Conservation (phyloP, 2,113 vertebrate genomes). For the Oryzias javanicus region DNA sequence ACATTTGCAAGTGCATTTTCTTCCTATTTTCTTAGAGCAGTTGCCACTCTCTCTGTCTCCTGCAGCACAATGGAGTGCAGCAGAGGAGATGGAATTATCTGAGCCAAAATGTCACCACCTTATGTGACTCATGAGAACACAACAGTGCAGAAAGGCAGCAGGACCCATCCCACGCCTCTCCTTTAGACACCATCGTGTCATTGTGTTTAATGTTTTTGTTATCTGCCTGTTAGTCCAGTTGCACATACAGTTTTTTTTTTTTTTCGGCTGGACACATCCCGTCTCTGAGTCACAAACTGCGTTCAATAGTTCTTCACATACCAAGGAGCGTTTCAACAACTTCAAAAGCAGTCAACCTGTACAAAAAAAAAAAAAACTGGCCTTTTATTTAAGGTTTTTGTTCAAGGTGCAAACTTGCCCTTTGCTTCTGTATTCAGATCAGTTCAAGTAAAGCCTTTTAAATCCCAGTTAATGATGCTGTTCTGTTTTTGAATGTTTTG, state of each 20-base stretch:
- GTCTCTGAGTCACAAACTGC: conserved; percentile 10
- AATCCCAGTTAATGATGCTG: background rate
- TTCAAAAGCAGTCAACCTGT: conserved; percentile 16
- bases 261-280: conserved; percentile 22
- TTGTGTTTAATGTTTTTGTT: conserved; percentile 41
- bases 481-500: background rate
- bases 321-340: conserved; percentile 12
- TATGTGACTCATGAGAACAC: conserved; percentile 40
- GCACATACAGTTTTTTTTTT: conserved; percentile 2
- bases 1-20: no score
- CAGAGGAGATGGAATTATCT: conserved; percentile 9
- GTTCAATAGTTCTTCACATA: conserved; percentile 5
- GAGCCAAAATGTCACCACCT: conserved; percentile 27
- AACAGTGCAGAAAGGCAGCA: conserved; percentile 34
- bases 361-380: conserved; percentile 15
- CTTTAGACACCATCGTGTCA: conserved; percentile 17
- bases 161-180: conserved; percentile 43
- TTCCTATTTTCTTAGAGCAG: background rate
- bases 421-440: conserved; percentile 18
- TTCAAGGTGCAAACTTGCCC: conserved; percentile 18
- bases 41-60: conserved; percentile 26
- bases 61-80: background rate
- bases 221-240: conserved; percentile 45
- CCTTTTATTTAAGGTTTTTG: conserved; percentile 16
- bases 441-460: conserved; percentile 12